phyloP scores from a whole-genome alignment of 2,797 vertebrate species.

The Bovichtus variegatus region DNA sequence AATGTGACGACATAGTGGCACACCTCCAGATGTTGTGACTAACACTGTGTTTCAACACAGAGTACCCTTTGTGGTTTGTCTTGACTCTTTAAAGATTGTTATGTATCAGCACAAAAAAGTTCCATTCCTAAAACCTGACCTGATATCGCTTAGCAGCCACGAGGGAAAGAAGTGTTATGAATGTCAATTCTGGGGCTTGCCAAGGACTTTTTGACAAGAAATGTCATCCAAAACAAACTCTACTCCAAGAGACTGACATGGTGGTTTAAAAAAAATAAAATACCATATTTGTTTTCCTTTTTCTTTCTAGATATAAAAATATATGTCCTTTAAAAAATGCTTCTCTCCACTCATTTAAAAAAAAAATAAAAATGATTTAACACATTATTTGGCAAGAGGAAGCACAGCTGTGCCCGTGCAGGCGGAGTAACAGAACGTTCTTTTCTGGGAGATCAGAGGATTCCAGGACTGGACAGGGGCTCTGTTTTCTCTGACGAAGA shows the following conservation, averaged over 20 bases:
- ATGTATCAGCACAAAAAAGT: not conserved
- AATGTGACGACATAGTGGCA: not conserved
- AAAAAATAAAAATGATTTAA: not conserved
- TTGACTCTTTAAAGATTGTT: not conserved
- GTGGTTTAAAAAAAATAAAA: not conserved
- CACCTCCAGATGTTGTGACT: not conserved
- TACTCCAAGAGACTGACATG: not conserved
- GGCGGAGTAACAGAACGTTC: slow-evolving; percentile 1
- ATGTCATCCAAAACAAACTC: not conserved
- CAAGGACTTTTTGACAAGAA: not conserved
- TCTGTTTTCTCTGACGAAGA: slow-evolving; percentile 13
- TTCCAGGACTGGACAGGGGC: slow-evolving; percentile 22
- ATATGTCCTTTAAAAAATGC: not conserved
- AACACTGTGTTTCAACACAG: not conserved
- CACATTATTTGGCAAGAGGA: not conserved
- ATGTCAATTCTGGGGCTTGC: slow-evolving; percentile 1
- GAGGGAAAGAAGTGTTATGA: not conserved
- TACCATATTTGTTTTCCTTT: not conserved
- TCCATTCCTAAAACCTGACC: not conserved
- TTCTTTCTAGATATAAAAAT: not conserved
- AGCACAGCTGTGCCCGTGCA: not conserved
- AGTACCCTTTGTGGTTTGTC: not conserved
- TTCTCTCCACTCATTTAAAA: not conserved
- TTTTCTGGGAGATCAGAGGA: slow-evolving; percentile 13
- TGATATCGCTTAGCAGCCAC: not conserved